Percentiles rank a stretch among this genome's conserved stretches.
Conservation (phyloP, 2,888 invertebrate species). For the Polyommatus iphigenia region DNA sequence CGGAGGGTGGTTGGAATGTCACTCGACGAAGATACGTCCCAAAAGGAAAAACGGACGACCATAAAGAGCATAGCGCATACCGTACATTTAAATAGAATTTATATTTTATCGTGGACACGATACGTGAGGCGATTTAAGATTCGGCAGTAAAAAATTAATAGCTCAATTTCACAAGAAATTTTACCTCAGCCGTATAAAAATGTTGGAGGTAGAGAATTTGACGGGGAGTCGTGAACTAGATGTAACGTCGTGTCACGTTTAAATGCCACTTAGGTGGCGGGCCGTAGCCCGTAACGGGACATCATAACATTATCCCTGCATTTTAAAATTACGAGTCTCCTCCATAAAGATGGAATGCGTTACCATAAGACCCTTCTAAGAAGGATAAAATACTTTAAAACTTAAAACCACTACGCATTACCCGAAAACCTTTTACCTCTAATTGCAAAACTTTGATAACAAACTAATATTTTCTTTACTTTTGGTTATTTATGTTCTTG, state of each 20-base stretch:
- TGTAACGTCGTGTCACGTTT: constrained; percentile 49
- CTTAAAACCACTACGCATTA: constrained; percentile 34
- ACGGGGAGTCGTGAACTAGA: constrained; percentile 51
- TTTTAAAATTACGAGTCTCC: constrained; percentile 47
- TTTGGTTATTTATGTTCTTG: neutral
- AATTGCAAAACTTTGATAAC: constrained; percentile 10
- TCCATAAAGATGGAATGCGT: constrained; percentile 60
- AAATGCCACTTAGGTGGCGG: constrained; percentile 44
- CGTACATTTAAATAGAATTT: constrained; percentile 66
- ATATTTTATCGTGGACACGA: constrained; percentile 51
- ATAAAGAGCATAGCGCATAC: constrained; percentile 58
- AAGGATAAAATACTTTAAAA: constrained; percentile 45
- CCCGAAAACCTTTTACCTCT: constrained; percentile 8
- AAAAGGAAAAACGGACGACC: constrained; percentile 63
- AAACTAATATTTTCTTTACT: neutral
- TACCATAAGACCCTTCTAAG: constrained; percentile 57
- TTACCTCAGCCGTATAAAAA: constrained; percentile 23
- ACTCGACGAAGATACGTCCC: constrained; percentile 64
- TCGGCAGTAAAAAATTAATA: constrained; percentile 14
- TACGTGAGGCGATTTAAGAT: constrained; percentile 31
- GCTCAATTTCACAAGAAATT: constrained; percentile 27
- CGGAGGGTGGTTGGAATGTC: constrained; percentile 67
- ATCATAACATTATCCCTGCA: constrained; percentile 58
- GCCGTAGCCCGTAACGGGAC: constrained; percentile 44
- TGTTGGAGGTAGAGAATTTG: constrained; percentile 37